Percentiles rank a stretch among this genome's conserved stretches.
Conservation (phyloP, 2,888 invertebrate species). For the Drosophila greeni region DNA sequence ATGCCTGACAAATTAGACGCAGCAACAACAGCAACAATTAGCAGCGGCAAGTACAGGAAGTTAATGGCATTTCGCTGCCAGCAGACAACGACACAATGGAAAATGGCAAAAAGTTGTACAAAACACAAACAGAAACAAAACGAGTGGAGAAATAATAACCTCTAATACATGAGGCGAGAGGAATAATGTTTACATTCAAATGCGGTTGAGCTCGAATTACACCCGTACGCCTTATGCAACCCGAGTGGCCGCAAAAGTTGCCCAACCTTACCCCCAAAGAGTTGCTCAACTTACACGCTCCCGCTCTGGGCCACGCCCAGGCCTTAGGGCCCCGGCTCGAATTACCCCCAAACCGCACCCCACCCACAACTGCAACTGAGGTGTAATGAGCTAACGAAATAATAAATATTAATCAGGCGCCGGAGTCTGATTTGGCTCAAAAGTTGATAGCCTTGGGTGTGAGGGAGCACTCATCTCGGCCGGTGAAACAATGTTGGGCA, state of each 20-base stretch:
- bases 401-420: slow-evolving; percentile 51
- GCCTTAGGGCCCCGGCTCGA: slow-evolving; percentile 34
- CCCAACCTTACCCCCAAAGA: slow-evolving; percentile 21
- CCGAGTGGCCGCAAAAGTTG: slow-evolving; percentile 32
- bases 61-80: slow-evolving; percentile 56
- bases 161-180: slow-evolving; percentile 14
- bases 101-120: slow-evolving; percentile 28
- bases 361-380: slow-evolving; percentile 25
- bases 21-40: slow-evolving; percentile 42
- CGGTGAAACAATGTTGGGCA: slow-evolving; percentile 43
- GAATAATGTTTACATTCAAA: slow-evolving; percentile 34
- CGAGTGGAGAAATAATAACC: slow-evolving; percentile 36
- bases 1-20: slow-evolving; percentile 70
- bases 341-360: slow-evolving; percentile 23
- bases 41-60: slow-evolving; percentile 55
- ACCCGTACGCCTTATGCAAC: slow-evolving; percentile 31
- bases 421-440: slow-evolving; percentile 23
- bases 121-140: neutral
- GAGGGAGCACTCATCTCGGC: slow-evolving; percentile 17
- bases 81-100: slow-evolving; percentile 24
- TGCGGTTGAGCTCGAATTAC: slow-evolving; percentile 40
- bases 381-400: slow-evolving; percentile 48
- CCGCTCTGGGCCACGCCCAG: slow-evolving; percentile 23
- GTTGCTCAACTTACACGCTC: slow-evolving; percentile 37
- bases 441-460: slow-evolving; percentile 26